Conservation (phyloP, 2,797 vertebrate genomes). For the Sebastolobus alascanus region DNA sequence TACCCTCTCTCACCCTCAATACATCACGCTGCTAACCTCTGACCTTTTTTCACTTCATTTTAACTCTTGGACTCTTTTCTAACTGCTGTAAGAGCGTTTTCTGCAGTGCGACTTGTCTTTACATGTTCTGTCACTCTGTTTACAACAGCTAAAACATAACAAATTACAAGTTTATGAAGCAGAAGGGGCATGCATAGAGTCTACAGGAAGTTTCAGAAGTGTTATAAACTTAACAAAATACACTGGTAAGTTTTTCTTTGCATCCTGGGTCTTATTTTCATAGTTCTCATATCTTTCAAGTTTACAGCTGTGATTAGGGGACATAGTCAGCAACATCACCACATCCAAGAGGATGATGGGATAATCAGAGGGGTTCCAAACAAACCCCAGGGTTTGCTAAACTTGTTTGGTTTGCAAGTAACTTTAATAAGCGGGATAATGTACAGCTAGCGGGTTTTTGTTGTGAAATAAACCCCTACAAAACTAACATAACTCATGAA, state of each 20-base stretch:
- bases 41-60: constrained; percentile 28
- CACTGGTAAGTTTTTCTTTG: background rate
- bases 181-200: background rate
- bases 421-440: too few relatives aligned
- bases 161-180: background rate
- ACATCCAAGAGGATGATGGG: background rate
- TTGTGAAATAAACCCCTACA: background rate
- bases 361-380: background rate
- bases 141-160: background rate
- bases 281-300: background rate
- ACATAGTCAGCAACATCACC: background rate
- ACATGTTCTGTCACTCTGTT: background rate
- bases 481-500: background rate
- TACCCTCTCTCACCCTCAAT: background rate
- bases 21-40: constrained; percentile 26
- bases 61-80: constrained; percentile 8
- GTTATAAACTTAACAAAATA: too few relatives aligned
- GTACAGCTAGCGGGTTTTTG: too few relatives aligned
- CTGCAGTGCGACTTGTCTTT: constrained; percentile 17
- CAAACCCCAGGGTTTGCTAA: background rate
- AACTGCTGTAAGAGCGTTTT: constrained; percentile 5
- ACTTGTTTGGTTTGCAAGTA: background rate
- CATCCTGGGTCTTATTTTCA: background rate
- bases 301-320: background rate
- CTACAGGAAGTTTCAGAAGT: background rate